Percentiles rank a stretch among this genome's conserved stretches.
These are phyloP conservation scores for Lumbricus terrestris DNA, from an alignment of 2,888 invertebrate genomes.

Conservation along the genomic window DNA sequence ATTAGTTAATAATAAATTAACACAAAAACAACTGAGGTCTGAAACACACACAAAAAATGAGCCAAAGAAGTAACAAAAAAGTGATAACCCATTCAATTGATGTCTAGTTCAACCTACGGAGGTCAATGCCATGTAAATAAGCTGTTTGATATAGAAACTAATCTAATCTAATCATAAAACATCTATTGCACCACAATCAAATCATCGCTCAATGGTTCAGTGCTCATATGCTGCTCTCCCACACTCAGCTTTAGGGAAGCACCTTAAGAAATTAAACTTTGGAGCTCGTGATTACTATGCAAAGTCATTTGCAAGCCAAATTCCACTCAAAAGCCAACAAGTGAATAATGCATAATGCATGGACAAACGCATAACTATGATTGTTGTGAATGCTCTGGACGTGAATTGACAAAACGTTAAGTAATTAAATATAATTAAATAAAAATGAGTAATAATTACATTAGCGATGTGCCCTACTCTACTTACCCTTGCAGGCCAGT, in stretches of 20 bases:
- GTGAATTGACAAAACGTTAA: neutral
- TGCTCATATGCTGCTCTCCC: too few species aligned
- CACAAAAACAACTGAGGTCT: neutral
- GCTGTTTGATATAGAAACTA: neutral
- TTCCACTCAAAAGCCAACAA: too few species aligned
- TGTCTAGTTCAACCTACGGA: neutral
- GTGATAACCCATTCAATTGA: neutral
- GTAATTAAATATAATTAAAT: neutral
- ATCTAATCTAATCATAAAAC: too few species aligned
- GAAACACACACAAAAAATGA: too few species aligned
- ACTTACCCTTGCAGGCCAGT: slow-evolving; percentile 80
- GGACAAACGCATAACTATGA: neutral
- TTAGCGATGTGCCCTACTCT: slow-evolving; percentile 37
- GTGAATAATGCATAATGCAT: neutral
- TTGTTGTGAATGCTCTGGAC: neutral
- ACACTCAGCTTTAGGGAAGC: too few species aligned
- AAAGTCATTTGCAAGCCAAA: too few species aligned
- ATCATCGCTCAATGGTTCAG: too few species aligned
- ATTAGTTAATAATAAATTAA: neutral
- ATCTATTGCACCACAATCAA: too few species aligned
- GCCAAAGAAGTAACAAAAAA: neutral
- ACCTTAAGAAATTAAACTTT: too few species aligned
- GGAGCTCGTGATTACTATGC: too few species aligned
- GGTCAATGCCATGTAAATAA: neutral
- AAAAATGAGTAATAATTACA: neutral